phyloP scores from a whole-genome alignment of 2,797 vertebrate species.

The Urosaurus nigricauda region DNA sequence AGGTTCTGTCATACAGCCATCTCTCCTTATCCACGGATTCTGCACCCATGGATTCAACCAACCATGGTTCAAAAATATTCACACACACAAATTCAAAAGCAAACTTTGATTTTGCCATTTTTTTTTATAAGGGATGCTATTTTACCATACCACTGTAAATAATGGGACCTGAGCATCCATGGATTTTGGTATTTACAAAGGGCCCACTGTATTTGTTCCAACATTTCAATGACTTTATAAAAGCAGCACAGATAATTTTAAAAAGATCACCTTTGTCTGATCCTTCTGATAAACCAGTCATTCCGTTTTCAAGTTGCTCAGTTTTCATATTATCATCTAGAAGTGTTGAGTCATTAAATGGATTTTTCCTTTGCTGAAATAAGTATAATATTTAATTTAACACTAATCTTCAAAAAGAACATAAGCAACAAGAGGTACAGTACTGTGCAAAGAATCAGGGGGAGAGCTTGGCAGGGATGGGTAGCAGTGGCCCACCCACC shows the following conservation, averaged over 20 bases:
- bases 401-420: slow-evolving; percentile 11
- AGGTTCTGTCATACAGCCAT: background rate
- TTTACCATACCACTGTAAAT: too few species aligned
- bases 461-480: background rate
- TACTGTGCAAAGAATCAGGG: background rate
- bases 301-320: slow-evolving; percentile 57
- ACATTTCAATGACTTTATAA: background rate
- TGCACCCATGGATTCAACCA: too few species aligned
- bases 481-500: too few species aligned
- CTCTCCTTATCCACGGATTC: too few species aligned
- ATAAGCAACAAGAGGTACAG: background rate
- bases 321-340: slow-evolving; percentile 58
- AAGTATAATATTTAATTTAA: slow-evolving; percentile 39
- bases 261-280: slow-evolving; percentile 78
- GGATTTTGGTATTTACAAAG: too few species aligned
- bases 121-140: too few species aligned
- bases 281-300: slow-evolving; percentile 57
- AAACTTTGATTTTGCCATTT: too few species aligned
- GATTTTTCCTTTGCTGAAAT: slow-evolving; percentile 88
- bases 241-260: slow-evolving; percentile 55
- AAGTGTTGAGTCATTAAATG: slow-evolving; percentile 82
- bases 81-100: too few species aligned
- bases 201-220: background rate
- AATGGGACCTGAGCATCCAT: too few species aligned
- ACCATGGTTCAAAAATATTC: too few species aligned